These are phyloP conservation scores for Mormyrus lacerda DNA, from an alignment of 2,113 vertebrate genomes.

Conservation along the genomic window DNA sequence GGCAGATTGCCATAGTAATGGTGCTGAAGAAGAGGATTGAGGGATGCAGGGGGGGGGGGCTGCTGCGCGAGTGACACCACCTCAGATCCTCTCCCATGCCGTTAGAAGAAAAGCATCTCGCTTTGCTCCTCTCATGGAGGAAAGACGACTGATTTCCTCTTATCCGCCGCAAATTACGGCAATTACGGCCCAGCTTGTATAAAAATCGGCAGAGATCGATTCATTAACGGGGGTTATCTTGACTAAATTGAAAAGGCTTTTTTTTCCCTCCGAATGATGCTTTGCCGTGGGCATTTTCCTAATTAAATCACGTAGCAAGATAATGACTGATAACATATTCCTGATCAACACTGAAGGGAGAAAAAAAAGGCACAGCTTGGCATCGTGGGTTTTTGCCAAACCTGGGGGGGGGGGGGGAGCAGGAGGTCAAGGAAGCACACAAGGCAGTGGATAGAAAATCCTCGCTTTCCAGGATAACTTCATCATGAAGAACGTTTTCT, in stretches of 20 bases:
- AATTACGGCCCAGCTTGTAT: neutral
- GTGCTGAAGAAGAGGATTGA: neutral
- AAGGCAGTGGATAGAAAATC: neutral
- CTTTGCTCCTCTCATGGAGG: neutral
- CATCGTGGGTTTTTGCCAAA: neutral
- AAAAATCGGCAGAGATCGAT: neutral
- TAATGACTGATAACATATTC: neutral
- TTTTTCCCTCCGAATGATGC: neutral
- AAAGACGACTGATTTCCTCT: neutral
- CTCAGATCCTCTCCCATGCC: neutral
- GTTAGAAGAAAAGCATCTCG: neutral
- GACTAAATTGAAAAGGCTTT: neutral
- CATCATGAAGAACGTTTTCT: neutral
- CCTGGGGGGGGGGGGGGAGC: neutral
- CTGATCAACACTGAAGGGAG: neutral
- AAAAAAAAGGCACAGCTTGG: neutral
- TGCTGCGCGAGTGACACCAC: neutral
- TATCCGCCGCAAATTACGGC: neutral
- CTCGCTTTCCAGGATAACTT: neutral
- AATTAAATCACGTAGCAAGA: neutral
- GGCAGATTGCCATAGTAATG: conserved; percentile 13
- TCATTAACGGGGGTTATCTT: neutral
- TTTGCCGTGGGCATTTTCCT: neutral
- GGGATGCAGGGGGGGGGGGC: neutral
- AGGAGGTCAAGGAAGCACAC: neutral